phyloP scores from a whole-genome alignment of 2,888 invertebrate genomes.

The Drosophila nr. fundita region DNA sequence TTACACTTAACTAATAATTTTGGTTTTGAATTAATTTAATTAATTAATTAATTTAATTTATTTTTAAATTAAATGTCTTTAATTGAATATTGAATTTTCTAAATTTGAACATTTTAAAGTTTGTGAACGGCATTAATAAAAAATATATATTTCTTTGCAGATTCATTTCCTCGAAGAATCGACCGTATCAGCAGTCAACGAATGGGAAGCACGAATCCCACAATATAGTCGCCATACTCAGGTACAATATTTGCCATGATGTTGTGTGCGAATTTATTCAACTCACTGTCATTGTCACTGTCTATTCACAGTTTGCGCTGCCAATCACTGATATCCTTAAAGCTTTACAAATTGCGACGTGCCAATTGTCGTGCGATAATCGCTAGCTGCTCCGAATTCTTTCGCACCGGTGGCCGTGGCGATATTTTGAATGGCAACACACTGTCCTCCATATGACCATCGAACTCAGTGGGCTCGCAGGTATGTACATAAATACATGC shows the following conservation, averaged over 20 bases:
- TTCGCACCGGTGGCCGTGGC: slow-evolving; percentile 89
- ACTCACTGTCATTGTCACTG: background rate
- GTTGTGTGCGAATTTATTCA: background rate
- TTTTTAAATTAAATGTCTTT: background rate
- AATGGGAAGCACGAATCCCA: slow-evolving; percentile 86
- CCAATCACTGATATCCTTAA: slow-evolving; percentile 94
- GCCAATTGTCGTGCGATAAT: slow-evolving; percentile 92
- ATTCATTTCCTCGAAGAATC: slow-evolving; percentile 90
- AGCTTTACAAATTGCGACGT: slow-evolving; percentile 94
- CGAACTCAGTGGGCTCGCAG: slow-evolving; percentile 91
- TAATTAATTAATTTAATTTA: too few species aligned
- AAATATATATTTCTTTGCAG: slow-evolving; percentile 82
- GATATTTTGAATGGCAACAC: slow-evolving; percentile 86
- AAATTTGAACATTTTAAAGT: background rate
- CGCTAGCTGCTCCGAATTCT: slow-evolving; percentile 90
- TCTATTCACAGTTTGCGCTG: slow-evolving; percentile 90
- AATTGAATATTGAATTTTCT: background rate
- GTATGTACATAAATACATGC: slow-evolving; percentile 49
- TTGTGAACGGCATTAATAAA: background rate
- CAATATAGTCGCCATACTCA: slow-evolving; percentile 90
- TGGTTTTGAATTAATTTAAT: background rate
- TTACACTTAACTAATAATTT: too few species aligned
- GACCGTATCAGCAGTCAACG: slow-evolving; percentile 87
- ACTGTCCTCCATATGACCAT: slow-evolving; percentile 94
- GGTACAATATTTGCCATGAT: slow-evolving; percentile 86